Evolutionary conservation across 2,113 vertebrate species (phyloP).

Genomic region (Anhinga anhinga): DNA sequence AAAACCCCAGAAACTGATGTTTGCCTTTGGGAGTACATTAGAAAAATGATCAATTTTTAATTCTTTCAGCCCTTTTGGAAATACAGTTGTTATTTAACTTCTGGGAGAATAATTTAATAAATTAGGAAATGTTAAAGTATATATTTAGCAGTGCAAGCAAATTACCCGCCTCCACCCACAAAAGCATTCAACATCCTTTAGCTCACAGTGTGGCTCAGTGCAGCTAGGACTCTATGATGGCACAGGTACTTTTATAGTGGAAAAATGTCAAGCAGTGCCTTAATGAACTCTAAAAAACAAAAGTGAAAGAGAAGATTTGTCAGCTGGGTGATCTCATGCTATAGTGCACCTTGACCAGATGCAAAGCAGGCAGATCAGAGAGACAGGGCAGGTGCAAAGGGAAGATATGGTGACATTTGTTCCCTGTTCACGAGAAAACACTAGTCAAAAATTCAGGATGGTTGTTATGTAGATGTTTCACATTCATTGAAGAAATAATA

Average conservation of each 20-base stretch:
- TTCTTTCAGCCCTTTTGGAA: not conserved
- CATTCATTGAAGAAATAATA: not conserved
- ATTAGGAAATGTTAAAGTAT: not conserved
- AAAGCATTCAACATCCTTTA: not conserved
- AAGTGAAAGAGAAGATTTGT: not conserved
- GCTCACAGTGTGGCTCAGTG: not conserved
- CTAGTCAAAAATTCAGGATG: not conserved
- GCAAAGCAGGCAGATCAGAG: not conserved
- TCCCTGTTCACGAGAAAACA: not conserved
- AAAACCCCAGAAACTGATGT: rapidly evolving
- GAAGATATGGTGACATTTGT: rapidly evolving
- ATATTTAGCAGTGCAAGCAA: not conserved
- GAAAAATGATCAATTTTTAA: not conserved
- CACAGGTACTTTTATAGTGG: not conserved
- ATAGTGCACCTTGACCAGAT: not conserved
- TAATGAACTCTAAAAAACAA: not conserved
- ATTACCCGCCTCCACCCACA: not conserved
- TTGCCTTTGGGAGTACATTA: not conserved
- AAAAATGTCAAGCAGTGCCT: not conserved
- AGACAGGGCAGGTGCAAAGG: not conserved
- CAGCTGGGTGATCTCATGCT: not conserved
- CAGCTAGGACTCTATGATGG: too few species aligned
- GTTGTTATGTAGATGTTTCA: not conserved
- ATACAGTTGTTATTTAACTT: not conserved
- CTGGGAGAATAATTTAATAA: not conserved